Percentiles rank a stretch among this genome's conserved stretches.
These are phyloP conservation scores for Alces alces DNA, from an alignment of 2,113 vertebrate genomes.

Conservation along the genomic window DNA sequence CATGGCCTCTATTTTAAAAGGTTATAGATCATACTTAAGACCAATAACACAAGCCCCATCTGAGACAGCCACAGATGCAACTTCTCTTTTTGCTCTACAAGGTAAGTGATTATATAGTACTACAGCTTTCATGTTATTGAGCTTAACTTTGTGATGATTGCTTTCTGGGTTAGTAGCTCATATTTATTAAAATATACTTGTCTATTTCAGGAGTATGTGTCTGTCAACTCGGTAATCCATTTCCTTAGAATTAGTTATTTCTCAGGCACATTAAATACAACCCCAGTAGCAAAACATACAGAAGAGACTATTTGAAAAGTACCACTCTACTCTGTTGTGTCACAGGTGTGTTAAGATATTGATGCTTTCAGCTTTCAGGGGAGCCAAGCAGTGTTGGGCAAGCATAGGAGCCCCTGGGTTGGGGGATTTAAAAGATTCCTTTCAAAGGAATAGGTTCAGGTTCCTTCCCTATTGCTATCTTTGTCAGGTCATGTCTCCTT, in stretches of 20 bases:
- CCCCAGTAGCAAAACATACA: background rate
- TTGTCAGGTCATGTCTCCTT: background rate
- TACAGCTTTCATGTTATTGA: background rate
- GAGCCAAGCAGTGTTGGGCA: background rate
- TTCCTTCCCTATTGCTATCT: background rate
- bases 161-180: background rate
- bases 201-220: background rate
- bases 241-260: background rate
- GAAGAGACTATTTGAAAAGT: slow-evolving; percentile 2
- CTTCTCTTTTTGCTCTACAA: slow-evolving; percentile 96
- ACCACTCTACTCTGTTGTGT: background rate
- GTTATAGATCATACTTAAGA: slow-evolving; percentile 93
- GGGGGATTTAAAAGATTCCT: background rate
- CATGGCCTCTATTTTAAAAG: slow-evolving; percentile 98
- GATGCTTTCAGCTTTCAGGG: background rate
- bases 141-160: background rate
- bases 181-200: background rate
- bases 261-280: background rate
- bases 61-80: slow-evolving; percentile 96
- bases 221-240: background rate
- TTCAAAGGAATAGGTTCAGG: background rate
- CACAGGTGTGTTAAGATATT: background rate
- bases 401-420: background rate
- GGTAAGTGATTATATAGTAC: slow-evolving; percentile 79
- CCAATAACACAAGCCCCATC: slow-evolving; percentile 98